These are phyloP conservation scores for Monopterus albus DNA, from an alignment of 2,113 vertebrate species.

Conservation along the genomic window DNA sequence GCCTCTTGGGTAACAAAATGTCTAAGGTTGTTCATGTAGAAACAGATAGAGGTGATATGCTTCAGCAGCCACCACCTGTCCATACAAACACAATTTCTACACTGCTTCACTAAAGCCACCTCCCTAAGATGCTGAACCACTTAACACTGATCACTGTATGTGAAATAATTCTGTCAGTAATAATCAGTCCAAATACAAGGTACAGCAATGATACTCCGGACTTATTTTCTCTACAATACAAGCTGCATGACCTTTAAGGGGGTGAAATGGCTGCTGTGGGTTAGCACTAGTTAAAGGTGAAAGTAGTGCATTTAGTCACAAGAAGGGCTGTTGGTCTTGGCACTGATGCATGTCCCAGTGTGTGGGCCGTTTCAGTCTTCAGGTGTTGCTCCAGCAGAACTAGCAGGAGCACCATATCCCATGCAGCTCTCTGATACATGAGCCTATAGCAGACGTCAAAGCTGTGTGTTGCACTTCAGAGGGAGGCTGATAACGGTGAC, in stretches of 20 bases:
- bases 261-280: constrained; percentile 26
- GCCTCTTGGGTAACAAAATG: too few species aligned
- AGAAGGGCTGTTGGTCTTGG: constrained; percentile 45
- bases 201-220: too few species aligned
- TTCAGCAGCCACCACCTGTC: too few species aligned
- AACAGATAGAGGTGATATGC: too few species aligned
- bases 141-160: background rate
- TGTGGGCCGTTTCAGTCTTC: constrained; percentile 31
- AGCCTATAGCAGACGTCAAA: constrained; percentile 12
- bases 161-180: background rate
- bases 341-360: constrained; percentile 19
- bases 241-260: constrained; percentile 28
- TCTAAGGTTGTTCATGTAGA: too few species aligned
- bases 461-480: constrained; percentile 8
- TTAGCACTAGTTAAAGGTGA: constrained; percentile 31
- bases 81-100: too few species aligned
- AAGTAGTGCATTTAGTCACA: constrained; percentile 38
- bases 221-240: constrained; percentile 19
- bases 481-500: constrained; percentile 34
- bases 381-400: constrained; percentile 44
- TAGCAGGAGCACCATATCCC: constrained; percentile 50
- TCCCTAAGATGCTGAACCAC: constrained; percentile 26
- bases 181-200: too few species aligned
- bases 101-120: constrained; percentile 69
- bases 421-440: constrained; percentile 38